Percentiles rank a stretch among this genome's conserved stretches.
Evolutionary conservation across 2,888 invertebrate genomes (phyloP).

Genomic region (Zhuqinia jingwanae): DNA sequence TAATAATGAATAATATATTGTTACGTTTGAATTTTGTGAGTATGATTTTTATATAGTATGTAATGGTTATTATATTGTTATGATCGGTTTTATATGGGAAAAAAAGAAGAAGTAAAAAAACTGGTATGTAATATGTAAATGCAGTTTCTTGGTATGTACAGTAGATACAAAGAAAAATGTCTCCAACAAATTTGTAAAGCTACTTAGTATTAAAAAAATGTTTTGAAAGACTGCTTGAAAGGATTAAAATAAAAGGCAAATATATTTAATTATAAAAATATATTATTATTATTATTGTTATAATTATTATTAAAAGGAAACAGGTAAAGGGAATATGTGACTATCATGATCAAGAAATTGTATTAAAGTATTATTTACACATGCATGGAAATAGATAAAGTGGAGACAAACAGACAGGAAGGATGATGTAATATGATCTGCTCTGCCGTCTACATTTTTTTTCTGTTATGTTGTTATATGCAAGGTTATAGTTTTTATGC

Average conservation of each 20-base stretch:
- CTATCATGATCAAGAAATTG: conserved; percentile 5
- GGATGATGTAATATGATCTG: too few relatives aligned
- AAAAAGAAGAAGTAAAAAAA: too few relatives aligned
- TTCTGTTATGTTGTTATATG: too few relatives aligned
- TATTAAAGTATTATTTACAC: neutral
- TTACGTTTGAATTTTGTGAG: too few relatives aligned
- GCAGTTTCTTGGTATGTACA: neutral
- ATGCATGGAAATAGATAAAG: neutral
- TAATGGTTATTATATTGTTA: too few relatives aligned
- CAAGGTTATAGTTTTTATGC: too few relatives aligned
- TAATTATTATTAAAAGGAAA: too few relatives aligned
- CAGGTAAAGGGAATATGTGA: conserved; percentile 18
- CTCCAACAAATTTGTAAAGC: neutral
- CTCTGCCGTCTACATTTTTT: too few relatives aligned
- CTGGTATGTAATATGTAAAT: too few relatives aligned
- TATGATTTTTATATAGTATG: neutral
- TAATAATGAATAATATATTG: neutral
- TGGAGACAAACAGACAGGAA: too few relatives aligned
- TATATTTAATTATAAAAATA: neutral
- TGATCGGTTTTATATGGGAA: too few relatives aligned
- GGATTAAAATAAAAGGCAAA: neutral
- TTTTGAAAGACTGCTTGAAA: conserved; percentile 41
- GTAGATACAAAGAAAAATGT: neutral
- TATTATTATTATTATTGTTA: too few relatives aligned
- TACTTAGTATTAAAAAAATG: neutral